Percentiles rank a stretch among this genome's conserved stretches.
phyloP scores from a whole-genome alignment of 1,140 invertebrate genomes.

The Micrasema longulum region DNA sequence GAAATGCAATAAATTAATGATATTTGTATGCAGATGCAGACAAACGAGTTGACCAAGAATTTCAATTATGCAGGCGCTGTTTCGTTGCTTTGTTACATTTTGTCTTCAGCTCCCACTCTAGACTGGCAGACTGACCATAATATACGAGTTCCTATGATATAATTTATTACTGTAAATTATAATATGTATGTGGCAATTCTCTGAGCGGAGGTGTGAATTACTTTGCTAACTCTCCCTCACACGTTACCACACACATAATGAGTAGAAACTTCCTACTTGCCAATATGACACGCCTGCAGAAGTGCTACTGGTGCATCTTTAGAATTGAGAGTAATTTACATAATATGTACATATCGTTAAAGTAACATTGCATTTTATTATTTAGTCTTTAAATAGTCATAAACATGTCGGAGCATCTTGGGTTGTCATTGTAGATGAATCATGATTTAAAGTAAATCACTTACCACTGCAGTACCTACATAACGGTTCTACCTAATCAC shows the following conservation, averaged over 20 bases:
- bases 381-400: neutral
- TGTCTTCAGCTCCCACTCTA: conserved; percentile 4
- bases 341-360: neutral
- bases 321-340: neutral
- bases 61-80: neutral
- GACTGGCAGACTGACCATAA: too few relatives aligned
- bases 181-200: neutral
- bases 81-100: conserved; percentile 5
- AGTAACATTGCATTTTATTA: neutral
- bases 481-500: too few relatives aligned
- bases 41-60: neutral
- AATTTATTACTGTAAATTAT: neutral
- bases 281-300: conserved; percentile 6
- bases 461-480: too few relatives aligned
- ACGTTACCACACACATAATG: neutral
- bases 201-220: conserved; percentile 28
- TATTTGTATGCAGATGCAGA: neutral
- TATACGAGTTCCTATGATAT: too few relatives aligned
- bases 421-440: neutral
- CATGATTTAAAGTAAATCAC: too few relatives aligned
- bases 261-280: neutral
- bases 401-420: neutral
- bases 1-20: neutral
- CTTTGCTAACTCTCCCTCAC: conserved; percentile 7
- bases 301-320: neutral